Evolutionary conservation across 2,113 vertebrate species (phyloP).

Genomic region (Pterocles burchelli): DNA sequence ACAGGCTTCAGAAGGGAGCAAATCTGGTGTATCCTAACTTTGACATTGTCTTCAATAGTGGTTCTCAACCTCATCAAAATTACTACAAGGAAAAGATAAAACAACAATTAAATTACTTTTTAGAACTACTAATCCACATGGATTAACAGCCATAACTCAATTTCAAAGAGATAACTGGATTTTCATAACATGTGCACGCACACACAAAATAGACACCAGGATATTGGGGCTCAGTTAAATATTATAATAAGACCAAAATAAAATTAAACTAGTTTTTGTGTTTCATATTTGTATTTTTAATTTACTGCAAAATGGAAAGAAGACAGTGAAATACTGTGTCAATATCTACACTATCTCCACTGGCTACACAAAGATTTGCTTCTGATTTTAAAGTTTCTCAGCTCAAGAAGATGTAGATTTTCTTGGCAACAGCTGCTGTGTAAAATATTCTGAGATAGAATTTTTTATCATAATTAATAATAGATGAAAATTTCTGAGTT

Average conservation of each 20-base stretch:
- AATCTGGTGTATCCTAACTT: background rate
- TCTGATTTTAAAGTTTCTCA: conserved; percentile 73
- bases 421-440: conserved; percentile 76
- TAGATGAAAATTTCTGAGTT: conserved; percentile 83
- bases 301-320: conserved; percentile 69
- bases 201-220: background rate
- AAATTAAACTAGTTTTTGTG: conserved; percentile 61
- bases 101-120: background rate
- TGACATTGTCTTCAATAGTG: background rate
- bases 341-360: conserved; percentile 63
- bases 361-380: conserved; percentile 59
- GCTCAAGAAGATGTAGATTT: conserved; percentile 78
- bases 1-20: background rate
- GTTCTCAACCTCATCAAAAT: background rate
- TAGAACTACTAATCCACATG: background rate
- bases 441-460: conserved; percentile 87
- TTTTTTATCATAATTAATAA: conserved; percentile 88
- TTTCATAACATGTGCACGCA: background rate
- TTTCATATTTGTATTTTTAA: conserved; percentile 66
- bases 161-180: background rate
- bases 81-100: background rate
- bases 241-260: conserved; percentile 69
- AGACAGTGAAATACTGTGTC: conserved; percentile 55
- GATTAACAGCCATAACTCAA: conserved; percentile 15
- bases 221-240: conserved; percentile 62